Percentiles rank a stretch among this genome's conserved stretches.
phyloP scores from a whole-genome alignment of 1,140 invertebrate genomes.

The Nasonia giraulti region DNA sequence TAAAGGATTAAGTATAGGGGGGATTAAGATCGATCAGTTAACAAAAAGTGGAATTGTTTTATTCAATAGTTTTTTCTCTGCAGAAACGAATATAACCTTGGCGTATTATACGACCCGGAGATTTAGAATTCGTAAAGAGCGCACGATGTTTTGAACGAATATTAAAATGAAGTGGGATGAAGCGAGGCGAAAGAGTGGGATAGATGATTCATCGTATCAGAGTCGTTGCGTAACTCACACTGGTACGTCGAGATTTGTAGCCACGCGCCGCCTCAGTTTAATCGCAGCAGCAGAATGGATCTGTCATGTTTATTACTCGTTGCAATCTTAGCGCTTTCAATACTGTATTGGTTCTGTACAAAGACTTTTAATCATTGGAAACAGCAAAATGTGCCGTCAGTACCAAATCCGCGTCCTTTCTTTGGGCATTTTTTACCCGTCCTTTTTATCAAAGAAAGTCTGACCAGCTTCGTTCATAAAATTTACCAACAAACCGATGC shows the following conservation, averaged over 20 bases:
- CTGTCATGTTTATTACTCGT: neutral
- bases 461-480: slow-evolving; percentile 32
- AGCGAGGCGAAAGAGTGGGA: no score
- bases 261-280: neutral
- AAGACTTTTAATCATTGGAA: slow-evolving; percentile 70
- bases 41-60: no score
- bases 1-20: no score
- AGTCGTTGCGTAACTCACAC: neutral
- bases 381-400: slow-evolving; percentile 66
- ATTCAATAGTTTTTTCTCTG: no score
- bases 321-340: neutral
- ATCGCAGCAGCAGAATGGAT: neutral
- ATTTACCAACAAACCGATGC: slow-evolving; percentile 51
- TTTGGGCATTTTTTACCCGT: slow-evolving; percentile 59
- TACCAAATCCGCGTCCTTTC: slow-evolving; percentile 54
- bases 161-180: neutral
- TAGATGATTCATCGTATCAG: neutral
- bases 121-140: no score
- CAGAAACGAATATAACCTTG: no score
- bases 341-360: slow-evolving; percentile 50
- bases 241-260: neutral
- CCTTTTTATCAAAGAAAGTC: slow-evolving; percentile 35
- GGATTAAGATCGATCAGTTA: no score
- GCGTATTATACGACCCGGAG: no score
- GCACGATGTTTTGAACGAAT: neutral